Evolutionary conservation across 2,797 vertebrate genomes (phyloP), one percentile per base, ranked within the genome.

Genomic region (Cynopterus sphinx): DNA sequence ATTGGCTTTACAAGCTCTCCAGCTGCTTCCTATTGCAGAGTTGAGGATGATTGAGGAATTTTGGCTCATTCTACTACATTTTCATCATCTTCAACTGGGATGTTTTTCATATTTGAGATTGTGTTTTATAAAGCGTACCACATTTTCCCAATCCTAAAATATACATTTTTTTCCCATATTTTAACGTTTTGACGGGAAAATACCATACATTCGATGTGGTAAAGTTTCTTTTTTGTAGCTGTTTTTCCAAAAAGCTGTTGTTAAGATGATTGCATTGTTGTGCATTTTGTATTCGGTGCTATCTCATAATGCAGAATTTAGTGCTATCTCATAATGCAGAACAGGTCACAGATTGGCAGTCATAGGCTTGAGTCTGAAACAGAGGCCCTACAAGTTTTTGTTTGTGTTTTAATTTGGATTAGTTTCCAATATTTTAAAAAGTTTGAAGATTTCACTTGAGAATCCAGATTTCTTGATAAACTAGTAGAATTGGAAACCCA

Each of bases 101-200:
- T 75, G 22, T 49, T 96, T 83, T 90, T 92, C 39, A 57, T 90
- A 67, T 96, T 84, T 90, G 81, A 71, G 12, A 57, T 43, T 87
- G 9, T 57, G 3, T 22, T 21, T 13, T 96, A 63, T 49, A 77
- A 75, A 71, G 51, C n/a, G 33, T 71, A 49, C 9, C 24, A 57
- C 19, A 39, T 57, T 53, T 83, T 70, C 63, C 43, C 59, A 87
- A 5, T 63, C 33, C 51, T 85, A 55, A 82, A 70, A 84, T 26
- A 16, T 33, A 51, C 61, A 10, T 36, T 9, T 36, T 17, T 39
- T 49, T 67, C 87, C 63, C 19, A 43, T 31, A 41, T 26, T 86
- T 73, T 88, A 41, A 39, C 9, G 17, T 91, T 87, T 59, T 91
- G 39, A 31, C 65, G 63, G 59, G 33, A 70, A 55, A 21, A 11